Base-by-base conservation (phyloP, 2,888 invertebrate species). In the Drosophila mercatorum region DNA sequence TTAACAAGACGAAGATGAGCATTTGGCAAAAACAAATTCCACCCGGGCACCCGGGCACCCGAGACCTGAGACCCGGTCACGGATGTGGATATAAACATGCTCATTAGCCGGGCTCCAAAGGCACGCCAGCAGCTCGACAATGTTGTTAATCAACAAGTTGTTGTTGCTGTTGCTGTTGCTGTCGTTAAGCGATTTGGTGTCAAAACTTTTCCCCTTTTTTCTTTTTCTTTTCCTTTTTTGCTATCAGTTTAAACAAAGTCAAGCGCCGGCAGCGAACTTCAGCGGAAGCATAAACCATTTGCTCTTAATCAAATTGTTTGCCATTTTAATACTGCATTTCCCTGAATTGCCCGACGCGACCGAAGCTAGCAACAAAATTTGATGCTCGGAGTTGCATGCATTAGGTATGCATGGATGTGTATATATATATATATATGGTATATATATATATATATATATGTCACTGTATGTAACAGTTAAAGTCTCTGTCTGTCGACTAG, bases 51-150 rank as follows among this genome's bases (percentile, higher is more conserved):
- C 41, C 41, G n/a, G 55, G 47, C 17, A 46, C 55, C 22, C 7
- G 44, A 22, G 22, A 22, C 22, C 22, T 2, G 22, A 22, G 40
- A 46, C 52, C 5, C 38, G 34, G 55, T 26, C 14, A 7, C 46
- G 65, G 49, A 56, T 17, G 46, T 41, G 71, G 63, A 64, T 44
- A 76, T 73, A 71, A 74, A 68, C 78, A 78, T 75, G 78, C 78
- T 85, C 66, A 80, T 81, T 86, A 80, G 82, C 67, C 65, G 28
- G 0, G 11, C 56, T 68, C 66, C 31, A 43, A 43, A 43, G 55
- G 41, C 28, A 55, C 28, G 41, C 53, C 31, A 26, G 14, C 43
- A 46, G 51, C 28, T 34, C 22, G 31, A 55, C 56, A 63, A 61
- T 64, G 69, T 63, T 73, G 58, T 74, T 75, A 69, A 76, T 78